Base-by-base conservation (phyloP, 30 jellyfish, hydroid and myxozoan species). In the Aurelia sp. region DNA sequence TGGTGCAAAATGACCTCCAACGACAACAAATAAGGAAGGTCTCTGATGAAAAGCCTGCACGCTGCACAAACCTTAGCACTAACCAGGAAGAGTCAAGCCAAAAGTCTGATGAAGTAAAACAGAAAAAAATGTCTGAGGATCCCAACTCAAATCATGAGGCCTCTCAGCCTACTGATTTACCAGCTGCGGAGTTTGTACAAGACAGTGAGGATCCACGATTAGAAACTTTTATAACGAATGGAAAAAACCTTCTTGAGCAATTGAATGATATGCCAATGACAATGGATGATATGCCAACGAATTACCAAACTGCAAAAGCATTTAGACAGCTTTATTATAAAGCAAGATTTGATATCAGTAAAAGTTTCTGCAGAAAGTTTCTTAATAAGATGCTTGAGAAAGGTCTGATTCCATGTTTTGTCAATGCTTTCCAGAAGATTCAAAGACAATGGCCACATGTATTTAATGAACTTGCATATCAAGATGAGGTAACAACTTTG, bases 371-470 rank as follows among this genome's bases (percentile, higher is more conserved):
- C 80, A 60, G 15, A 47, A 52, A 0, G 5, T 84, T 27, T 22
- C 81, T 84, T 6, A 82, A 84, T 19, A n/a, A 52, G 11, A 21
- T 73, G 41, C 20, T 37, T 12, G 82, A 72, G 15, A 21, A 70
- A 9, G 83, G 84, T n/a, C 33, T 84, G 11, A 35, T 84, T 63
- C 55, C 76, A 16, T 84, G 93, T 63, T 18, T 84, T 18, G 55
- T 62, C 31, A 66, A 72, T 52, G 93, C 81, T n/a, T 57, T 71
- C 30, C 70, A 41, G 48, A 84, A 62, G 11, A 19, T 84, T 48
- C 93, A 84, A 19, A 57, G 44, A 16, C 20, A 35, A 41, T 84
- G 78, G 84, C 93, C 93, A 19, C 30, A 84, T 3, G 53, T 84
- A 7, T 84, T 84, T 74, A 47, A 23, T 10, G 82, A 73, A 62